Conservation (phyloP, 2,888 invertebrate genomes). For the Colletes collaris region DNA sequence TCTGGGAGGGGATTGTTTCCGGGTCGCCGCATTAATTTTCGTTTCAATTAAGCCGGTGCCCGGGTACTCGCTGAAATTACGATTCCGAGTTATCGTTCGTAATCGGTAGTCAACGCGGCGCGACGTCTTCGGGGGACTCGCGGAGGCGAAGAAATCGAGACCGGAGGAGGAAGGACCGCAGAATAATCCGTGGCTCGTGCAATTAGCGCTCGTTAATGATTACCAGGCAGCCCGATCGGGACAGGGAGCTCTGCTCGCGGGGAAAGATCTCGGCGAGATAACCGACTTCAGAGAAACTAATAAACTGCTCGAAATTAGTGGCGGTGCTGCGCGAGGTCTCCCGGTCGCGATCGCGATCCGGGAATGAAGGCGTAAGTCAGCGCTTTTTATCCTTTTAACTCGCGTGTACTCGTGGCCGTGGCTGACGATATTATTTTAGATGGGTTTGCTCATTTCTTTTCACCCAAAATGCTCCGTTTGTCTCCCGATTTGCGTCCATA, state of each 20-base stretch:
- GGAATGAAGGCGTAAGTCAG: slow-evolving; percentile 54
- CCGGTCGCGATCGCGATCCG: slow-evolving; percentile 25
- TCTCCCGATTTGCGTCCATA: no score
- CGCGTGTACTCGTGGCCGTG: no score
- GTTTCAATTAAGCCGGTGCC: slow-evolving; percentile 10
- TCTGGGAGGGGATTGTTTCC: no score
- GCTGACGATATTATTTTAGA: no score
- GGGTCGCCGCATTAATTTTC: background rate
- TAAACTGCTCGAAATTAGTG: slow-evolving; percentile 58
- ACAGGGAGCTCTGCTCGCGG: slow-evolving; percentile 2
- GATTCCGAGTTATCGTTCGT: slow-evolving; percentile 9
- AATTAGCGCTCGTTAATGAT: slow-evolving; percentile 58
- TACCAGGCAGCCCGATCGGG: slow-evolving; percentile 17
- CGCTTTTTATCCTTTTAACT: slow-evolving; percentile 4
- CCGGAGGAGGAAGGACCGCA: background rate
- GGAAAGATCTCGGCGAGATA: slow-evolving; percentile 56
- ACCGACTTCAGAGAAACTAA: slow-evolving; percentile 54
- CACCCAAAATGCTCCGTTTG: no score
- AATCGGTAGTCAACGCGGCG: slow-evolving; percentile 3
- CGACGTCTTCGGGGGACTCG: background rate
- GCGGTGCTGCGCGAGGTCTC: slow-evolving; percentile 5
- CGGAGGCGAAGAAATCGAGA: slow-evolving; percentile 15
- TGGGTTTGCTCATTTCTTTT: no score
- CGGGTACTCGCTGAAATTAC: slow-evolving; percentile 1
- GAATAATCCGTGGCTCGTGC: slow-evolving; percentile 29